phyloP scores from a whole-genome alignment of 2,888 invertebrate genomes.

The Agonopterix arenella region DNA sequence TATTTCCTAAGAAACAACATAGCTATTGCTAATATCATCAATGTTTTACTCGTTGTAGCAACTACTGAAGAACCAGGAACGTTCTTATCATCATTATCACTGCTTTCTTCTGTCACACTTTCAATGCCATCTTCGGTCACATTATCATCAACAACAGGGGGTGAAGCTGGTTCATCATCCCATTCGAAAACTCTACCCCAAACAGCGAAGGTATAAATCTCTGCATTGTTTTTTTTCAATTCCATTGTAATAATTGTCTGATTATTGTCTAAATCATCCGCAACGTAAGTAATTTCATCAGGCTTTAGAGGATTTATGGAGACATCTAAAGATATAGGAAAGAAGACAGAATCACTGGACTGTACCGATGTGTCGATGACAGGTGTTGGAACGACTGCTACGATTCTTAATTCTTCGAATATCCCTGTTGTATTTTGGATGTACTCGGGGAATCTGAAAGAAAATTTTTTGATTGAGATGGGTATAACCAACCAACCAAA shows the following conservation, averaged over 20 bases:
- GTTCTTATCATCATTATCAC: too few relatives aligned
- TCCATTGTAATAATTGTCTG: constrained; percentile 27
- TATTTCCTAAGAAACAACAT: too few relatives aligned
- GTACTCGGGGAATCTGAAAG: constrained; percentile 61
- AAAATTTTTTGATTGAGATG: background rate
- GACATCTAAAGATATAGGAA: constrained; percentile 65
- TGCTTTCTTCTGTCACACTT: too few relatives aligned
- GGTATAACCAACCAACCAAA: too few relatives aligned
- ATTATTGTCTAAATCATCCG: constrained; percentile 10
- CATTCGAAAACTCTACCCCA: constrained; percentile 69
- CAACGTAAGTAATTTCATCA: constrained; percentile 35
- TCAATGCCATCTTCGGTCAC: too few relatives aligned
- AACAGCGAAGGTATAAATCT: constrained; percentile 68
- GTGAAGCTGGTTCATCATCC: constrained; percentile 50
- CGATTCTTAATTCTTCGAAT: constrained; percentile 63
- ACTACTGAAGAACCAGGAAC: too few relatives aligned
- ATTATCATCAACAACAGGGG: too few relatives aligned
- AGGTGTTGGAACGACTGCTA: constrained; percentile 56
- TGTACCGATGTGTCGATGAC: constrained; percentile 21
- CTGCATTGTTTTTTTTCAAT: constrained; percentile 28
- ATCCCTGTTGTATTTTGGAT: constrained; percentile 43
- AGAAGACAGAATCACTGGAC: constrained; percentile 50
- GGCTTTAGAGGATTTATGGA: constrained; percentile 68
- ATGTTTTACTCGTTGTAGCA: too few relatives aligned
- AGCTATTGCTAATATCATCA: too few relatives aligned